phyloP scores from a whole-genome alignment of 2,888 invertebrate species.

The Drosophila anomalata region DNA sequence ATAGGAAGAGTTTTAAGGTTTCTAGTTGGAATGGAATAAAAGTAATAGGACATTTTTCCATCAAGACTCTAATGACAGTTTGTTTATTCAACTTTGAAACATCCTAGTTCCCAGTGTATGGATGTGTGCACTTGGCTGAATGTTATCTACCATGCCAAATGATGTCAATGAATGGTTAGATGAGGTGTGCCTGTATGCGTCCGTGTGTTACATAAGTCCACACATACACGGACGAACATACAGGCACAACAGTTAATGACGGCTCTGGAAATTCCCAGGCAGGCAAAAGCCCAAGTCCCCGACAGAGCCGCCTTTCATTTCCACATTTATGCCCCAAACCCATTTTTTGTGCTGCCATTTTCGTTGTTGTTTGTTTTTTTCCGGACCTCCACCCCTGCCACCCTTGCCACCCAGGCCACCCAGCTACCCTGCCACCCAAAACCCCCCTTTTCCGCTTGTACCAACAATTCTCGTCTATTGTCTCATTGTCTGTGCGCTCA shows the following conservation, averaged over 20 bases:
- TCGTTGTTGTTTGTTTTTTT: conserved; percentile 38
- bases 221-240: conserved; percentile 24
- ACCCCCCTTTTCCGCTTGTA: conserved; percentile 27
- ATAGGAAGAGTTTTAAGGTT: not conserved
- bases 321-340: conserved; percentile 22
- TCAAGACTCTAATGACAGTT: not conserved
- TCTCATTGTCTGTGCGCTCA: conserved; percentile 75
- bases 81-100: not conserved
- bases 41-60: not conserved
- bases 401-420: not conserved
- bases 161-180: conserved; percentile 70
- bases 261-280: conserved; percentile 52
- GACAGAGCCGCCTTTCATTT: conserved; percentile 41
- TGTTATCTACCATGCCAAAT: conserved; percentile 73
- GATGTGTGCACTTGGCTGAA: conserved; percentile 68
- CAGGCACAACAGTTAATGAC: conserved; percentile 70
- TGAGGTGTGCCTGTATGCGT: conserved; percentile 59
- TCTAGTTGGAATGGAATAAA: not conserved
- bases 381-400: conserved; percentile 17
- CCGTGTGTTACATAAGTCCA: conserved; percentile 38
- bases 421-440: conserved; percentile 4
- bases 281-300: conserved; percentile 47
- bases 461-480: conserved; percentile 58
- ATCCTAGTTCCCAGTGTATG: conserved; percentile 38
- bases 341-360: conserved; percentile 25